Percentiles rank a stretch among this genome's conserved stretches.
Conservation (phyloP, 2,113 vertebrate genomes). For the Corythoichthys haematopterus region DNA sequence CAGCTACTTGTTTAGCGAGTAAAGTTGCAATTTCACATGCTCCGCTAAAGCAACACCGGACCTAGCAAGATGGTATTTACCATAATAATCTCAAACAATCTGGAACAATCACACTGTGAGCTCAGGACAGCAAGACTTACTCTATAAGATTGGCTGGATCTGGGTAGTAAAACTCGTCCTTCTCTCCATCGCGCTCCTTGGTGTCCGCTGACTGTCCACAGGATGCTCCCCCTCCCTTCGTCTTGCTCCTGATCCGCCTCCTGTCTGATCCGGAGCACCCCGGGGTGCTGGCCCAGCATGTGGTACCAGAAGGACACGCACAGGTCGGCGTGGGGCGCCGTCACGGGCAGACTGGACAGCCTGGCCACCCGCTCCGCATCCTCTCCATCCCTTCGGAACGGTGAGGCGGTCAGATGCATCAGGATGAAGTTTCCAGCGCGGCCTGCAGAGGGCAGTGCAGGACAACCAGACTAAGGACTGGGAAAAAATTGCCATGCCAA, state of each 20-base stretch:
- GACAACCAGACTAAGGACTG: background rate
- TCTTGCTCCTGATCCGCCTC: conserved; percentile 69
- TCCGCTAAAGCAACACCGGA: background rate
- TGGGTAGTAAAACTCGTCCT: conserved; percentile 81
- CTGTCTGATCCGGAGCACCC: conserved; percentile 81
- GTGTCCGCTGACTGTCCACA: conserved; percentile 77
- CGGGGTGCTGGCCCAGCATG: conserved; percentile 74
- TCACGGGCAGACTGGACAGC: conserved; percentile 78
- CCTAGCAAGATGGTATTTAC: background rate
- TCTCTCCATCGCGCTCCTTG: conserved; percentile 85
- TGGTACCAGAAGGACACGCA: conserved; percentile 98
- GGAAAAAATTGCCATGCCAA: background rate
- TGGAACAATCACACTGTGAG: too few species aligned
- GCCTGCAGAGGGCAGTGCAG: conserved; percentile 68
- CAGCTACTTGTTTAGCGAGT: background rate
- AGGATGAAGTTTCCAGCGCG: conserved; percentile 88
- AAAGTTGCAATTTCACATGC: background rate
- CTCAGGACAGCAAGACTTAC: conserved; percentile 36
- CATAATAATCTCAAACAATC: background rate
- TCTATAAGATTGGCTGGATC: conserved; percentile 79
- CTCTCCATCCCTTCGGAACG: conserved; percentile 25
- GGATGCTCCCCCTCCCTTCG: conserved; percentile 32
- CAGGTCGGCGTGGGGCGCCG: conserved; percentile 72
- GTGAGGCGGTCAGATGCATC: conserved; percentile 70
- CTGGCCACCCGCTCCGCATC: conserved; percentile 71